Percentiles rank a stretch among this genome's conserved stretches.
Conservation (phyloP, 1,140 invertebrate genomes). For the Paramacrobiotus metropolitanus region DNA sequence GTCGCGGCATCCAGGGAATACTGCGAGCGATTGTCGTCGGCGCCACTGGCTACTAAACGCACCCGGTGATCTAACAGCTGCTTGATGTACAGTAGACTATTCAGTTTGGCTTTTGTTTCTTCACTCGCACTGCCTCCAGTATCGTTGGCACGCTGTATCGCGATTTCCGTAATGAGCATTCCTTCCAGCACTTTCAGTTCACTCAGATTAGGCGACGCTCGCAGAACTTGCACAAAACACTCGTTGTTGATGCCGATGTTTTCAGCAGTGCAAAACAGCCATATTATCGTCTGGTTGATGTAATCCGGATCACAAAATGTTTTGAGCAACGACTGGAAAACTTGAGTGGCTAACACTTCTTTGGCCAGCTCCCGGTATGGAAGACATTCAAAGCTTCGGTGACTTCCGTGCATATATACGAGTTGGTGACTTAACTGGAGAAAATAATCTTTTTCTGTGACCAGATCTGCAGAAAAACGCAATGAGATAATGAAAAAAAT, state of each 20-base stretch:
- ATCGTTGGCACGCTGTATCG: slow-evolving; percentile 29
- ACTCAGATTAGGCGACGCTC: slow-evolving; percentile 46
- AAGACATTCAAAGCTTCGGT: slow-evolving; percentile 3
- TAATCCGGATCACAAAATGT: slow-evolving; percentile 75
- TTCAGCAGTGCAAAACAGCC: slow-evolving; percentile 46
- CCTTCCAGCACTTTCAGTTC: slow-evolving; percentile 54
- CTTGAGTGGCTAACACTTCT: slow-evolving; percentile 51
- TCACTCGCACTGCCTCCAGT: slow-evolving; percentile 27
- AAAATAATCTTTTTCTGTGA: not conserved
- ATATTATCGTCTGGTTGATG: slow-evolving; percentile 69
- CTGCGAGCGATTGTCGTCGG: not conserved
- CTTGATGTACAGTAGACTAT: slow-evolving; percentile 53
- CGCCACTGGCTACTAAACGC: not conserved
- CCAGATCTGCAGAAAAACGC: not conserved
- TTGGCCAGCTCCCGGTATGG: slow-evolving; percentile 3
- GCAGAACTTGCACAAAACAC: slow-evolving; percentile 50
- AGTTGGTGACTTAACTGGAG: not conserved
- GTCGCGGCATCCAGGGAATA: not conserved
- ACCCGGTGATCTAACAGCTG: slow-evolving; percentile 18
- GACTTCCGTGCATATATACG: slow-evolving; percentile 1
- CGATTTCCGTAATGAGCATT: slow-evolving; percentile 51
- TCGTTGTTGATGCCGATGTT: slow-evolving; percentile 49
- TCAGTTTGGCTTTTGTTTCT: slow-evolving; percentile 62
- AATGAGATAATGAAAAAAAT: too few species aligned
- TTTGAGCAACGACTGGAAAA: slow-evolving; percentile 52